Conservation (phyloP, 2,113 vertebrate species). For the Cichladusa arquata region DNA sequence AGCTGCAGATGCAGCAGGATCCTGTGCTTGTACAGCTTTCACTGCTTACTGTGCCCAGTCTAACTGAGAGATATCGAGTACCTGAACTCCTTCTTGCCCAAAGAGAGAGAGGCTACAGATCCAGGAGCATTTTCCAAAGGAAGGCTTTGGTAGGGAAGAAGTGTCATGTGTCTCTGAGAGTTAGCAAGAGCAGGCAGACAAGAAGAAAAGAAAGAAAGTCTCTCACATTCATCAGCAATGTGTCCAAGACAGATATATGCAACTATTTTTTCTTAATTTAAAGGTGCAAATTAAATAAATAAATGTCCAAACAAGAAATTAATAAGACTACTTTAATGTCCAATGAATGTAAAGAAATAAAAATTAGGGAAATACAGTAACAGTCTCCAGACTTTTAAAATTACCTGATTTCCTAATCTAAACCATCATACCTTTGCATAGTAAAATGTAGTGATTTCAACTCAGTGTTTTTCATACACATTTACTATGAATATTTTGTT, state of each 20-base stretch:
- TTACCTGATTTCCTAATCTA: neutral
- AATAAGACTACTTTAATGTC: neutral
- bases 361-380: neutral
- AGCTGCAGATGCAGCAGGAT: neutral
- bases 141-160: neutral
- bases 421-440: neutral
- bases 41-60: neutral
- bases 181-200: neutral
- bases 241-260: neutral
- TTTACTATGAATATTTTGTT: neutral
- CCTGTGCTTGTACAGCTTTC: neutral
- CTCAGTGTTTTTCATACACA: neutral
- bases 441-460: neutral
- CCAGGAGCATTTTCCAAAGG: neutral
- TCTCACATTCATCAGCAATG: neutral
- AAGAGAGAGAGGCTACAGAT: neutral
- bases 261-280: neutral
- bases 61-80: neutral
- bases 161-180: neutral
- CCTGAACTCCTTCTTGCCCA: neutral
- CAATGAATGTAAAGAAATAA: neutral
- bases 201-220: neutral
- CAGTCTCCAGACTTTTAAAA: neutral
- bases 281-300: neutral
- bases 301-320: neutral